These are phyloP conservation scores for Dryomyza anilis DNA, from an alignment of 2,888 invertebrate genomes.

Conservation along the genomic window DNA sequence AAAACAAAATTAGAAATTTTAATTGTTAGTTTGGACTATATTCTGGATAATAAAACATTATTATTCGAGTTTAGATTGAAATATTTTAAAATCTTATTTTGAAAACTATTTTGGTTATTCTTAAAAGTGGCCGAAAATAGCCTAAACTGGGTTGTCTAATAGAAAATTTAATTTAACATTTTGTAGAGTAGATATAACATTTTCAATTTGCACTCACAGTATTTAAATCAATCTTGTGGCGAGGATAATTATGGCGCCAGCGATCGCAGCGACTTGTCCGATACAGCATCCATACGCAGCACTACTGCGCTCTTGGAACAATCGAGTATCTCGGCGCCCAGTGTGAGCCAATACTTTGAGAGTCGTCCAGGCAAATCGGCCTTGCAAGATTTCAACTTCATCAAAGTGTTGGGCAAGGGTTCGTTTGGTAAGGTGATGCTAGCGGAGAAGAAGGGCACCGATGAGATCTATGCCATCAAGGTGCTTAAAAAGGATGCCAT, in stretches of 20 bases:
- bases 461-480: conserved; percentile 87
- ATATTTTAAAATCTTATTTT: not conserved
- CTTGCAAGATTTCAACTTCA: conserved; percentile 91
- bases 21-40: no score
- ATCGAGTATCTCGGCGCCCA: conserved; percentile 49
- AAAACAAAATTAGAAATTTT: no score
- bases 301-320: conserved; percentile 41
- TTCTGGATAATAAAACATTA: no score
- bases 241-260: conserved; percentile 62
- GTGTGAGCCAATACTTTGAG: conserved; percentile 51
- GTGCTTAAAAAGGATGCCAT: conserved; percentile 97
- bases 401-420: conserved; percentile 98
- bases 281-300: conserved; percentile 51
- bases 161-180: no score
- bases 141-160: no score
- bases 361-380: conserved; percentile 67
- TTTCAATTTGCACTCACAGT: no score
- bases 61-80: not conserved
- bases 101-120: not conserved
- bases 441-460: conserved; percentile 90
- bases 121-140: not conserved
- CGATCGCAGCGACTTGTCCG: conserved; percentile 55
- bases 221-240: conserved; percentile 59
- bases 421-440: conserved; percentile 99
- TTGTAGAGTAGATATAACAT: no score